phyloP scores from a whole-genome alignment of 2,888 invertebrate genomes.

The Rapana venosa region DNA sequence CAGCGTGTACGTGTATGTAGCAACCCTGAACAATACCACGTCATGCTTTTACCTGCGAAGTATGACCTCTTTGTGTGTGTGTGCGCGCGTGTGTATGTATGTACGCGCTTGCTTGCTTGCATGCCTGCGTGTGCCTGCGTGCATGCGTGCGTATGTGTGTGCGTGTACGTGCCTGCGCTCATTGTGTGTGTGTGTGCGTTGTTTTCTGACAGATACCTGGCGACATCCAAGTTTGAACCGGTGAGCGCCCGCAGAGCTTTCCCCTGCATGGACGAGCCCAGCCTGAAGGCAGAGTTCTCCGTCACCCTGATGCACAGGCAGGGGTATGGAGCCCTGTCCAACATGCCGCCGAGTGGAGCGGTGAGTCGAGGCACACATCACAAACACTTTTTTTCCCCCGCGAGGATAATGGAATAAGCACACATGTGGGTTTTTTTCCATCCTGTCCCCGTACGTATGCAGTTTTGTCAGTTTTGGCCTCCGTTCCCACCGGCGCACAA shows the following conservation, averaged over 20 bases:
- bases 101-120: background rate
- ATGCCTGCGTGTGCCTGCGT: slow-evolving; percentile 21
- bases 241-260: slow-evolving; percentile 95
- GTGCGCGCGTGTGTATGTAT: background rate
- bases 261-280: slow-evolving; percentile 96
- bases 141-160: background rate
- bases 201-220: slow-evolving; percentile 80
- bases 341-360: slow-evolving; percentile 82
- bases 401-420: too few species aligned
- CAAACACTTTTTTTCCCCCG: too few species aligned
- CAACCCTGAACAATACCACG: too few species aligned
- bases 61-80: background rate
- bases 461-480: too few species aligned
- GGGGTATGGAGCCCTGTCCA: slow-evolving; percentile 82
- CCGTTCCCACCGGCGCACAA: too few species aligned
- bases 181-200: background rate
- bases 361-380: background rate
- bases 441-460: too few species aligned
- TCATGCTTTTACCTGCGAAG: too few species aligned
- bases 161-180: background rate
- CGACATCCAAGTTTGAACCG: slow-evolving; percentile 95
- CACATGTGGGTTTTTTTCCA: too few species aligned
- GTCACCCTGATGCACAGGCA: slow-evolving; percentile 87
- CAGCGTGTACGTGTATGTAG: too few species aligned
- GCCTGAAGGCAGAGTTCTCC: slow-evolving; percentile 91